Evolutionary conservation across 2,888 invertebrate species (phyloP), one percentile per base, ranked within the genome.

Genomic region (Meta bourneti): DNA sequence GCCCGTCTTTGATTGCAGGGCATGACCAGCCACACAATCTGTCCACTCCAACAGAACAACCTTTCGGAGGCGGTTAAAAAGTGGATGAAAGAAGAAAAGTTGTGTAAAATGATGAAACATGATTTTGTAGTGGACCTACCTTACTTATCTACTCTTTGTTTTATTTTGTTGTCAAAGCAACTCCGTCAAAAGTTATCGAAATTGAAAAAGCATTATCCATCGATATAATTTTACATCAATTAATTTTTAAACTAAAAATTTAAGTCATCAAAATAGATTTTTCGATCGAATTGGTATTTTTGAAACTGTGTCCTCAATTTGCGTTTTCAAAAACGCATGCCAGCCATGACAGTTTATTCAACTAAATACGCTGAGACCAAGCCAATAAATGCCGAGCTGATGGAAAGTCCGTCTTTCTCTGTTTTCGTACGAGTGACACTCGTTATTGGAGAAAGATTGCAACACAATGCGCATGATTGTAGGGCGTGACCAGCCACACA

Each of bases 351-450:
- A 34, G 34, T 34, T 34, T 34, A 4, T 34, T 70, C 70, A 70
- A 70, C 70, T 9, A 6, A 19, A 6, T 6, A 8, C 19, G 16
- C 6, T 9, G 70, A 70, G 70, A 70, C 70, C 19, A n/a, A 34
- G 34, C 34, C n/a, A 70, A 70, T 8, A 9, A 70, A 70, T 6
- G 19, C 70, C 9, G 16, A n/a, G 19, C 70, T 70, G 51, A 71
- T 72, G 20, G 13, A 82, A 9, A n/a, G 34, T 51, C 20, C 54
- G 54, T 19, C 52, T 74, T 71, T 83, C 51, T 52, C 34, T 74
- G 51, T 85, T 85, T n/a, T 34, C 34, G 48, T 90, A 61, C 52
- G 69, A 90, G 81, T 74, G 80, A 80, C 80, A 85, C 16, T 48
- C 69, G 16, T 90, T 80, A 79, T 80, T 71, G 80, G n/a, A 69